These are phyloP conservation scores for Gulo gulo DNA, from an alignment of 2,113 vertebrate genomes.

Conservation along the genomic window DNA sequence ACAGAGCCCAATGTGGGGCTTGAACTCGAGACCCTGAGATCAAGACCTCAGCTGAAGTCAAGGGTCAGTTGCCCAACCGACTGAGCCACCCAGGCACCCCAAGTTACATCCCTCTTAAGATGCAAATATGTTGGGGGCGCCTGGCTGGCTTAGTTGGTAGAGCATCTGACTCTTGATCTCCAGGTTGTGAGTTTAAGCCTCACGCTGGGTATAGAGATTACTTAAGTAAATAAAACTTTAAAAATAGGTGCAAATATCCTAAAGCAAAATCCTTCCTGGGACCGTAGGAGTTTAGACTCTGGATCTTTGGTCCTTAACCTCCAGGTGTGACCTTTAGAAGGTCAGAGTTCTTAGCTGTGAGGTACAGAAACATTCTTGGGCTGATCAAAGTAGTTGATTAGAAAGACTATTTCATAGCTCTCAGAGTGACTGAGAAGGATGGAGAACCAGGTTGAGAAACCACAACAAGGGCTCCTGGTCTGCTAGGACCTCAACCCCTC, in stretches of 20 bases:
- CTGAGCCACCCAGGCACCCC: not conserved
- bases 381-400: not conserved
- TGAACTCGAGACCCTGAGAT: not conserved
- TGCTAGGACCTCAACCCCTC: not conserved
- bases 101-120: not conserved
- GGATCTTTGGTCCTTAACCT: slow-evolving; percentile 7
- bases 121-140: not conserved
- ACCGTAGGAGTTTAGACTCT: not conserved
- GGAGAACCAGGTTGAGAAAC: slow-evolving; percentile 7
- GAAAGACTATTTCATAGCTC: not conserved
- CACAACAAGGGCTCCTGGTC: not conserved
- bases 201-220: not conserved
- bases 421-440: slow-evolving; percentile 3
- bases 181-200: not conserved
- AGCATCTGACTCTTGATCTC: not conserved
- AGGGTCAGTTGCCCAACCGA: not conserved
- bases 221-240: not conserved
- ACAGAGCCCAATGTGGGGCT: not conserved
- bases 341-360: slow-evolving; percentile 39
- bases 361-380: slow-evolving; percentile 29
- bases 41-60: not conserved
- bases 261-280: slow-evolving; percentile 45
- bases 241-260: slow-evolving; percentile 50
- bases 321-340: not conserved
- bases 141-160: not conserved